Evolutionary conservation across 1,140 invertebrate species (phyloP).

Genomic region (Centruroides vittatus): DNA sequence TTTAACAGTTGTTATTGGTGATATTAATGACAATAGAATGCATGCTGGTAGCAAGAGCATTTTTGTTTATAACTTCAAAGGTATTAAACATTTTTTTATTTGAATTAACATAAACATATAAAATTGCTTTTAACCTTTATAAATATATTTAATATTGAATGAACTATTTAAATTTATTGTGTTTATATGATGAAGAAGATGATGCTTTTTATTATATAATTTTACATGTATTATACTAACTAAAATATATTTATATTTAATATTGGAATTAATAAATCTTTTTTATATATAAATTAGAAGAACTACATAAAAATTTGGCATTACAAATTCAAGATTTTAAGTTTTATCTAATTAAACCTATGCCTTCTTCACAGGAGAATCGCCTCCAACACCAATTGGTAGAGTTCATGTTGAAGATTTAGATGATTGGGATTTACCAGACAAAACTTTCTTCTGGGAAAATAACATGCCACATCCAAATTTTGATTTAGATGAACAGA

Average conservation of each 20-base stretch:
- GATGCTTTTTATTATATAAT: no score
- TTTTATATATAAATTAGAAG: no score
- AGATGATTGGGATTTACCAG: constrained; percentile 94
- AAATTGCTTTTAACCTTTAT: neutral
- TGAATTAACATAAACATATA: neutral
- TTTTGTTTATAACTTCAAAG: constrained; percentile 85
- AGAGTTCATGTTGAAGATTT: constrained; percentile 90
- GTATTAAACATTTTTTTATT: constrained; percentile 27
- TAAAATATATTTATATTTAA: no score
- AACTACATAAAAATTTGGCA: no score
- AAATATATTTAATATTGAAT: no score
- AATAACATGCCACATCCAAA: constrained; percentile 52
- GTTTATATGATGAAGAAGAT: no score
- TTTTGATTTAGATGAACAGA: constrained; percentile 76
- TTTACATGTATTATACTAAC: no score
- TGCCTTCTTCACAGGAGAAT: constrained; percentile 2
- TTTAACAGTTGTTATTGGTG: constrained; percentile 86
- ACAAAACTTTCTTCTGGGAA: constrained; percentile 91
- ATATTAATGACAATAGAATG: constrained; percentile 94
- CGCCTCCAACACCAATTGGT: constrained; percentile 84
- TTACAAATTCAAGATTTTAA: no score
- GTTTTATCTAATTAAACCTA: no score
- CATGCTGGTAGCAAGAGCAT: constrained; percentile 90
- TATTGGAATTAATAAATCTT: no score
- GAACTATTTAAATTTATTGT: no score